Base-by-base conservation (phyloP, 2,888 invertebrate species). In the Mimachlamys varia region DNA sequence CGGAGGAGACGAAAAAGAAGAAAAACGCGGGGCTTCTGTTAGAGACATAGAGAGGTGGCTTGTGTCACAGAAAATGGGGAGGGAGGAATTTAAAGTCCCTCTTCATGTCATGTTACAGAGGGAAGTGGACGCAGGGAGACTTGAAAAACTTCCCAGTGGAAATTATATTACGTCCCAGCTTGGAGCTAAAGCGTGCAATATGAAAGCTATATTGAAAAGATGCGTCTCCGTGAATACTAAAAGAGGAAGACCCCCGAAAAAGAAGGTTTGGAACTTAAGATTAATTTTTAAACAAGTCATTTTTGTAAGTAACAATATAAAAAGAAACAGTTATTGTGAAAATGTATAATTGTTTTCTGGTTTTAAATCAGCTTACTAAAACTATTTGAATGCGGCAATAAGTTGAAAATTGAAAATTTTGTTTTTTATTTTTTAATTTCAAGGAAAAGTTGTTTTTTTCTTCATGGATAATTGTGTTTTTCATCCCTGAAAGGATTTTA, bases 91-190 rank as follows among this genome's bases (percentile, higher is more conserved):
- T 27, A 93, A 93, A 89, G 94, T 93, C 44, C 95, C 94, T 95
- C 97, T 98, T 53, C 97, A 98, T 95, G 97, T 97, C 87, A 97
- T 98, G 93, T 97, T 98, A 15, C 97, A 98, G 92, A 98, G 98
- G 95, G 98, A 98, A 96, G 97, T 98, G 19, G 97, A 97, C 88
- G 97, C 97, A 62, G 98, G 98, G 5, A 98, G 98, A 94, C 96
- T 98, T 89, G 97, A 98, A 88, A 98, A 97, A 95, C 97, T 96
- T 12, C 92, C 93, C 10, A 95, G 94, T 91, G 95, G 96, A 4
- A 95, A 95, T 88, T 96, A 93, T 91, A 89, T 93, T 22, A 87
- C 94, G 38, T 98, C 92, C 33, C 37, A 33, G 13, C 93, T 90
- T 12, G 88, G 55, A 55, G 50, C 88, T 27, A 88, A 88, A 7